Conservation (phyloP, 2,113 vertebrate species). For the Argyrosomus japonicus region DNA sequence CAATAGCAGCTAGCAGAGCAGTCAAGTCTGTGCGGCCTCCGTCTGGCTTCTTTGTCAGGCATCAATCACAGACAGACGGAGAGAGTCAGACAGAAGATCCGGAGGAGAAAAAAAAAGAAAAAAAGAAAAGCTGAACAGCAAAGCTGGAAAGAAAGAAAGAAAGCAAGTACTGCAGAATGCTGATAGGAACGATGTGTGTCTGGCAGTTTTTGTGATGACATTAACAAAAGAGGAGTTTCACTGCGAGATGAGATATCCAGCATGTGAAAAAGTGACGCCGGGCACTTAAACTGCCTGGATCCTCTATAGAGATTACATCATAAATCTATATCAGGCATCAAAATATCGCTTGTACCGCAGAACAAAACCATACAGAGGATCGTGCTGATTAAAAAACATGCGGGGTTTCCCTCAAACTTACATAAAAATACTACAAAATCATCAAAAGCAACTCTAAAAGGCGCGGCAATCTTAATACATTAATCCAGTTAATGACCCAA, state of each 20-base stretch:
- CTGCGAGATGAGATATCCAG: slow-evolving; percentile 24
- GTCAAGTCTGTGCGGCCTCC: slow-evolving; percentile 18
- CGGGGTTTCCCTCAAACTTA: not conserved
- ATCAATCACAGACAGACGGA: slow-evolving; percentile 59
- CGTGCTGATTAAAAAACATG: not conserved
- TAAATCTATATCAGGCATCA: slow-evolving; percentile 31
- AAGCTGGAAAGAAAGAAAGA: not conserved
- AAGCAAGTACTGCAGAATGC: slow-evolving; percentile 35
- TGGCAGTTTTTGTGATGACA: slow-evolving; percentile 59
- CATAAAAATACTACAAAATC: not conserved
- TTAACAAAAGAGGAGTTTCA: slow-evolving; percentile 38
- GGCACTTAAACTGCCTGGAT: slow-evolving; percentile 5
- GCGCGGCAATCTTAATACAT: not conserved
- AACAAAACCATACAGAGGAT: not conserved
- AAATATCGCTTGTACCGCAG: not conserved
- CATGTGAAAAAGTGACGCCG: slow-evolving; percentile 3
- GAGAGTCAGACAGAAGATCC: not conserved
- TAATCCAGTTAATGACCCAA: not conserved
- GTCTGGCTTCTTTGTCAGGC: slow-evolving; percentile 45
- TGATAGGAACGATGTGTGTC: slow-evolving; percentile 26
- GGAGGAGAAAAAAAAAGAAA: slow-evolving; percentile 1
- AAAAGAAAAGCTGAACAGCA: slow-evolving; percentile 36
- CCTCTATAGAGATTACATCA: not conserved
- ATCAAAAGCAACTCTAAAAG: too few species aligned
- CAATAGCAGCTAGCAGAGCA: slow-evolving; percentile 60